These are phyloP conservation scores for Haemorhous mexicanus DNA, from an alignment of 2,113 vertebrate genomes.

Conservation along the genomic window DNA sequence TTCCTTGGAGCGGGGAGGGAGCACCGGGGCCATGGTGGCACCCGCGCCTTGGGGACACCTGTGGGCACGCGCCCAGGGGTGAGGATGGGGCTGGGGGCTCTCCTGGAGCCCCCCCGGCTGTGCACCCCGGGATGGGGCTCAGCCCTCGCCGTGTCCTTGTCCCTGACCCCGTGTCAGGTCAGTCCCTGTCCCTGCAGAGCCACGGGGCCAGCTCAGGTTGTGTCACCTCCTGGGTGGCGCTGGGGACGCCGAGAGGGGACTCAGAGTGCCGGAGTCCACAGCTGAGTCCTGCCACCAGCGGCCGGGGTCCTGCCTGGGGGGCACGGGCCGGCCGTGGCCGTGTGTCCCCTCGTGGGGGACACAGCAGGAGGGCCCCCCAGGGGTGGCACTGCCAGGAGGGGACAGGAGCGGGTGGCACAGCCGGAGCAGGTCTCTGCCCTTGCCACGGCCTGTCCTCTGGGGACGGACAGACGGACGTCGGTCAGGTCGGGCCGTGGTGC, in stretches of 20 bases:
- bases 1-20: not conserved
- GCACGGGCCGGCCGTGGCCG: not conserved
- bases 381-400: not conserved
- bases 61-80: accelerated
- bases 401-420: not conserved
- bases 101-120: not conserved
- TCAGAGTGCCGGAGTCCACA: accelerated
- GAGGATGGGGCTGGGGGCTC: not conserved
- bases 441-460: accelerated
- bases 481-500: accelerated
- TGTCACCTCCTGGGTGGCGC: not conserved
- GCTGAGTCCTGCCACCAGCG: not conserved
- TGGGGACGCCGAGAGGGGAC: accelerated
- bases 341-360: slow-evolving; percentile 13
- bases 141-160: not conserved
- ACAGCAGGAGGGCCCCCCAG: not conserved
- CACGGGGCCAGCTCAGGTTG: accelerated
- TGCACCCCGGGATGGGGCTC: not conserved
- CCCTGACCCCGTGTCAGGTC: accelerated
- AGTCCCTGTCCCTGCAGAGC: no score
- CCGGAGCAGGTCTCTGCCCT: accelerated
- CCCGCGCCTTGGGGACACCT: not conserved
- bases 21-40: accelerated
- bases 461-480: no score
- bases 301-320: not conserved